These are phyloP conservation scores for Eupithecia vulgata DNA, from an alignment of 2,888 invertebrate genomes.

Conservation along the genomic window DNA sequence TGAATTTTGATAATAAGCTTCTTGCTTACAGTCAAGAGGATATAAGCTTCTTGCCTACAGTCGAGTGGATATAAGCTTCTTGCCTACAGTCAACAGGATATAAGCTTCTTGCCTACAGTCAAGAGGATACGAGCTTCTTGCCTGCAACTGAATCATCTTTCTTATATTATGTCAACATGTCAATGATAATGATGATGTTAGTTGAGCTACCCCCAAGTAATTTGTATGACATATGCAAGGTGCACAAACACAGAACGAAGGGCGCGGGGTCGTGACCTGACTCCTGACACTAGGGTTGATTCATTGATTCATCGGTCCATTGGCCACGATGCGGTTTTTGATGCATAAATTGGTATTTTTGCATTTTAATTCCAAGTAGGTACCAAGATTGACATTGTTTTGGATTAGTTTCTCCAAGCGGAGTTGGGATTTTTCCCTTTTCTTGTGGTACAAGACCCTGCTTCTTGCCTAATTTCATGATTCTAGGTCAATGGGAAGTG, in stretches of 20 bases:
- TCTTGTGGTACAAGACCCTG: too few relatives aligned
- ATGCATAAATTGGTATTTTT: conserved; percentile 9
- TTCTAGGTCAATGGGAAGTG: too few relatives aligned
- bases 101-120: too few relatives aligned
- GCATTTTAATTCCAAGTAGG: background rate
- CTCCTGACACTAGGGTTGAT: conserved; percentile 50
- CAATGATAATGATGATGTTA: background rate
- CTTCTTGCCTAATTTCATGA: too few relatives aligned
- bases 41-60: too few relatives aligned
- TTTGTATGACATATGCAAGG: conserved; percentile 57
- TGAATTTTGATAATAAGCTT: too few relatives aligned
- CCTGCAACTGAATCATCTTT: background rate
- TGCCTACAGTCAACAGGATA: too few relatives aligned
- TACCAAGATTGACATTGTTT: background rate
- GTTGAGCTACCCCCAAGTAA: conserved; percentile 4
- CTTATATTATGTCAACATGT: background rate
- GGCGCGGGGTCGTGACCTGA: conserved; percentile 57
- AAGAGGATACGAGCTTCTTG: too few relatives aligned
- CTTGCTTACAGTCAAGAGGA: too few relatives aligned
- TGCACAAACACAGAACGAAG: conserved; percentile 58
- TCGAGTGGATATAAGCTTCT: too few relatives aligned
- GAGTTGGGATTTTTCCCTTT: too few relatives aligned
- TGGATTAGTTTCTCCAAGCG: background rate
- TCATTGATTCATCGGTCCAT: conserved; percentile 35
- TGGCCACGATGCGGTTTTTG: conserved; percentile 28